phyloP scores from a whole-genome alignment of 2,888 invertebrate genomes.

The Eilema depressum region DNA sequence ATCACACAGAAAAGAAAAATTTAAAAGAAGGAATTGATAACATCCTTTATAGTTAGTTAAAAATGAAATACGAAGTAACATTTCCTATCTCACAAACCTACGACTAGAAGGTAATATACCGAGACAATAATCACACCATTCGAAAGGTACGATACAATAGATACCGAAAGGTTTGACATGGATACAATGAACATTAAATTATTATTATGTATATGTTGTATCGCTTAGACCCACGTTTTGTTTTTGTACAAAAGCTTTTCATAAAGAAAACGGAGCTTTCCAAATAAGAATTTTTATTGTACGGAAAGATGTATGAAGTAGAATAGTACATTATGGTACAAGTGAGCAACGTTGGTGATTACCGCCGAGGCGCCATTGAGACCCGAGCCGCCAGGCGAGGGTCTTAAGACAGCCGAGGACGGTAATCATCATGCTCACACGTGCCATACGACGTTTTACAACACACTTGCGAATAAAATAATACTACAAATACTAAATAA shows the following conservation, averaged over 20 bases:
- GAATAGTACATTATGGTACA: too few relatives aligned
- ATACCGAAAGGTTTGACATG: background rate
- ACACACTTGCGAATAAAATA: too few relatives aligned
- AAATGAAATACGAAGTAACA: background rate
- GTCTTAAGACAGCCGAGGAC: too few relatives aligned
- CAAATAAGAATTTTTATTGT: background rate
- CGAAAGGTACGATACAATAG: background rate
- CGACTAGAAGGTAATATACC: background rate
- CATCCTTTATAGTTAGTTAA: background rate
- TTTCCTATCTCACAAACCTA: background rate
- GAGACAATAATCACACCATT: constrained; percentile 9
- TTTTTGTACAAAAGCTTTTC: background rate
- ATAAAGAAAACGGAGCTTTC: background rate
- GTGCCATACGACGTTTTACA: too few relatives aligned
- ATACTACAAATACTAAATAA: too few relatives aligned
- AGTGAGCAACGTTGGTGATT: too few relatives aligned
- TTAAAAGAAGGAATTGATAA: background rate
- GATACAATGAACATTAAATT: constrained; percentile 6
- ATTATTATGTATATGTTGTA: background rate
- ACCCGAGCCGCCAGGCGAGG: too few relatives aligned
- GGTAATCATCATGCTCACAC: too few relatives aligned
- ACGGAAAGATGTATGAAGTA: background rate
- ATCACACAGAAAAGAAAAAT: too few relatives aligned
- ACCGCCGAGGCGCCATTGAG: too few relatives aligned
- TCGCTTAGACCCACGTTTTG: background rate